Conservation (phyloP, 2,888 invertebrate genomes). For the Hirtodrosophila histrioides region DNA sequence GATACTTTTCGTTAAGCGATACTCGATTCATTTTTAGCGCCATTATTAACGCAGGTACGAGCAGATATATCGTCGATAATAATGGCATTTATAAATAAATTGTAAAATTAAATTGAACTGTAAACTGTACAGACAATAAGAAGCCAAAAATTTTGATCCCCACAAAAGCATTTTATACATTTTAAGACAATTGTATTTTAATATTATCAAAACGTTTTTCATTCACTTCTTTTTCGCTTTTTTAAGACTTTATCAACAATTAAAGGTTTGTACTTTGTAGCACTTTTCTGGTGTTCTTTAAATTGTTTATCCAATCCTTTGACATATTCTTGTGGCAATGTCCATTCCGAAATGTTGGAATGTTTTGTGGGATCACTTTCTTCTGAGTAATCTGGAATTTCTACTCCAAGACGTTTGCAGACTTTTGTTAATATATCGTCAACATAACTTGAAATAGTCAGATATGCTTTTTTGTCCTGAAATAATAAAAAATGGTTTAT, state of each 20-base stretch:
- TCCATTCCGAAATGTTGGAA: slow-evolving; percentile 87
- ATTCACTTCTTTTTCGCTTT: slow-evolving; percentile 43
- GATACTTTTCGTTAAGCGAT: slow-evolving; percentile 3
- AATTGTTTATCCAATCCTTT: slow-evolving; percentile 87
- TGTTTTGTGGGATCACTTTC: slow-evolving; percentile 88
- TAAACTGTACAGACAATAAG: too few relatives aligned
- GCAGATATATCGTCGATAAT: too few relatives aligned
- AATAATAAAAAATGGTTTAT: slow-evolving; percentile 3
- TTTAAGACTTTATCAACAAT: slow-evolving; percentile 27
- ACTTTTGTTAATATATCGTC: slow-evolving; percentile 92
- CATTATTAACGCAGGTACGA: too few relatives aligned
- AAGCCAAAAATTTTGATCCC: too few relatives aligned
- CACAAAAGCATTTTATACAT: too few relatives aligned
- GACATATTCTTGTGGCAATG: slow-evolving; percentile 87
- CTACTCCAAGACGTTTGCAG: slow-evolving; percentile 89
- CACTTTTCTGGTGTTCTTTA: slow-evolving; percentile 78
- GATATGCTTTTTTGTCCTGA: slow-evolving; percentile 95
- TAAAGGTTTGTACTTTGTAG: slow-evolving; percentile 2
- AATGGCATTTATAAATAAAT: too few relatives aligned
- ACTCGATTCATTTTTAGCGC: too few relatives aligned
- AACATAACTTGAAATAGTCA: slow-evolving; percentile 94
- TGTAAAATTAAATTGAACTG: too few relatives aligned
- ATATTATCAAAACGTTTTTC: background rate
- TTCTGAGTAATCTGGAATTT: slow-evolving; percentile 89
- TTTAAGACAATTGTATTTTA: too few relatives aligned